Percentiles rank a stretch among this genome's conserved stretches.
Evolutionary conservation across 2,797 vertebrate species (phyloP).

Genomic region (Melanotaenia boesemani): DNA sequence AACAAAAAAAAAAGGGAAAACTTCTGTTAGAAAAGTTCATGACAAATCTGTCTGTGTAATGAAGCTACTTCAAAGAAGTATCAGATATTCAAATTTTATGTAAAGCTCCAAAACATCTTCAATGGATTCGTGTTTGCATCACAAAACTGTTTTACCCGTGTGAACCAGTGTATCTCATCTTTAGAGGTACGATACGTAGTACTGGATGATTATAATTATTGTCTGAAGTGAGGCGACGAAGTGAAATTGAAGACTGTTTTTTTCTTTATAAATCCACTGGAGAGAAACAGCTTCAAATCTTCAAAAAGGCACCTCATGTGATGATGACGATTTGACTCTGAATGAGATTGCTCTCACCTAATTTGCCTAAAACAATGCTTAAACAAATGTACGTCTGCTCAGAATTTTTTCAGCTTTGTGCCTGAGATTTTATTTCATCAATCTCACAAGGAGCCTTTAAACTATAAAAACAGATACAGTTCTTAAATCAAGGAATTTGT

Average conservation of each 20-base stretch:
- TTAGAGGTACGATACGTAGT: too few relatives aligned
- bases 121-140: neutral
- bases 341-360: conserved; percentile 18
- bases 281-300: neutral
- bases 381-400: conserved; percentile 18
- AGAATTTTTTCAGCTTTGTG: neutral
- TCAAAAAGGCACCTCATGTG: neutral
- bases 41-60: neutral
- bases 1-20: conserved; percentile 14
- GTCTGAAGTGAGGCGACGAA: conserved; percentile 11
- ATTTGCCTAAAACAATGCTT: conserved; percentile 36
- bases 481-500: neutral
- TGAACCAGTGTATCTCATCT: neutral
- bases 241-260: neutral
- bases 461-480: neutral
- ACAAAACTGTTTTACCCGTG: neutral
- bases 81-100: neutral
- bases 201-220: neutral
- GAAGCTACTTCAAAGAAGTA: neutral
- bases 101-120: neutral
- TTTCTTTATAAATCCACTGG: neutral
- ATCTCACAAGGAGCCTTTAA: neutral
- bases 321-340: neutral
- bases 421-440: conserved; percentile 23
- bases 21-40: conserved; percentile 16